Evolutionary conservation across 2,797 vertebrate species (phyloP).

Genomic region (Nasua narica): DNA sequence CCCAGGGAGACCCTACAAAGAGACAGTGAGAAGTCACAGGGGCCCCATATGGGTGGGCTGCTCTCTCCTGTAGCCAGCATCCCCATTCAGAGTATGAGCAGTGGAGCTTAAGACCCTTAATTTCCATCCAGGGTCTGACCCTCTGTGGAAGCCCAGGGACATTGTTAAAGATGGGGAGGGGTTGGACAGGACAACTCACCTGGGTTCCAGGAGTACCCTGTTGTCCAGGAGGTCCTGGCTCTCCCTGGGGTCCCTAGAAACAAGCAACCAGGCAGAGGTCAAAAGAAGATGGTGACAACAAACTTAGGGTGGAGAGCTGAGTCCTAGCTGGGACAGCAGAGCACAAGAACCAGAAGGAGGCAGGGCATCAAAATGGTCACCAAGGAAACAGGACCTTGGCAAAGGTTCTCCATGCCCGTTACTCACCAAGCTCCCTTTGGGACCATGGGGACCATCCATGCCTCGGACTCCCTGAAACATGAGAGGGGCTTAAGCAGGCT

Average conservation of each 20-base stretch:
- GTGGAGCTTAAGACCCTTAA: not conserved
- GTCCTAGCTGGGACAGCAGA: not conserved
- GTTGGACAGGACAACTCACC: slow-evolving; percentile 77
- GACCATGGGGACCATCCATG: slow-evolving; percentile 91
- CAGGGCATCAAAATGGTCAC: not conserved
- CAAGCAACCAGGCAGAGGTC: not conserved
- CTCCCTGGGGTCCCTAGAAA: slow-evolving; percentile 92
- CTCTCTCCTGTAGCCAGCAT: not conserved
- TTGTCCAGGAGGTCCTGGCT: slow-evolving; percentile 93
- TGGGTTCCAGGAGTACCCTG: slow-evolving; percentile 92
- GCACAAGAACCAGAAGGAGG: not conserved
- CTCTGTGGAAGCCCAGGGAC: not conserved
- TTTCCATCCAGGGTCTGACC: not conserved
- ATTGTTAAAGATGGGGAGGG: not conserved
- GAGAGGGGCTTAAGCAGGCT: not conserved
- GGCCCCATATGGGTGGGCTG: rapidly evolving
- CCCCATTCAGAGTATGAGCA: not conserved
- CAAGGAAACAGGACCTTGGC: not conserved
- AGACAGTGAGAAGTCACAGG: not conserved
- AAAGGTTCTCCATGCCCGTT: not conserved
- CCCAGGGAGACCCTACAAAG: slow-evolving; percentile 88
- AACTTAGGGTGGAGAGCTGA: not conserved
- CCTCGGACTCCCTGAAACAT: slow-evolving; percentile 90
- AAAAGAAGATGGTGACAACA: not conserved
- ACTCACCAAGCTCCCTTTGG: slow-evolving; percentile 94